phyloP scores from a whole-genome alignment of 2,888 invertebrate species.

The Lasioglossum figueresi region DNA sequence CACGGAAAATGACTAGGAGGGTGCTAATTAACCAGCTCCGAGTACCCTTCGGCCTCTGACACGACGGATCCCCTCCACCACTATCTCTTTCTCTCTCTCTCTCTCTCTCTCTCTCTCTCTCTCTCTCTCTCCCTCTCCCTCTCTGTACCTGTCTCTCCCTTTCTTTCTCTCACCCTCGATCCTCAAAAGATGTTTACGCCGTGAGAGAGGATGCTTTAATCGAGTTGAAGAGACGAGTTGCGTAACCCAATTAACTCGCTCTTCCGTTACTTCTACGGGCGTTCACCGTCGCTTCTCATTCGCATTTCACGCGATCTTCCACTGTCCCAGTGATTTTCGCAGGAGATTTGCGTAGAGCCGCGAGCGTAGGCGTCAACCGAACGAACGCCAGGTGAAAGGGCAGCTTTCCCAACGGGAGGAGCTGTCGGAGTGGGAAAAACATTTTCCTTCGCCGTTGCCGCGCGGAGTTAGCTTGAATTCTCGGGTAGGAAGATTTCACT shows the following conservation, averaged over 20 bases:
- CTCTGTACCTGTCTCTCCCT: neutral
- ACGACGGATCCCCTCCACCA: slow-evolving; percentile 44
- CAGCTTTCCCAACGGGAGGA: slow-evolving; percentile 6
- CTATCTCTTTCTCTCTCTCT: neutral
- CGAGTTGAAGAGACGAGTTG: slow-evolving; percentile 78
- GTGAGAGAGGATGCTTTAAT: slow-evolving; percentile 75
- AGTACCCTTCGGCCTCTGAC: slow-evolving; percentile 74
- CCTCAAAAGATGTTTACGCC: slow-evolving; percentile 79
- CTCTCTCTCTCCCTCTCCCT: neutral
- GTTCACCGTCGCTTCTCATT: slow-evolving; percentile 4
- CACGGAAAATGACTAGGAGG: slow-evolving; percentile 71
- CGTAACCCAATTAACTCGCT: slow-evolving; percentile 77
- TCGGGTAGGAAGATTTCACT: slow-evolving; percentile 32
- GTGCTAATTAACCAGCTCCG: slow-evolving; percentile 75
- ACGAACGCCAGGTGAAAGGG: slow-evolving; percentile 22
- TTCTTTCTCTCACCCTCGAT: slow-evolving; percentile 35
- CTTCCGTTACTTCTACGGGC: slow-evolving; percentile 64
- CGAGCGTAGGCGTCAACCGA: slow-evolving; percentile 58
- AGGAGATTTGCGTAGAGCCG: slow-evolving; percentile 35
- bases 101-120: neutral
- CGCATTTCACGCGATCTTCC: slow-evolving; percentile 20
- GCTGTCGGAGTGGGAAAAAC: slow-evolving; percentile 29
- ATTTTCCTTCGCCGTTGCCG: slow-evolving; percentile 17
- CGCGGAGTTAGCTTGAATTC: slow-evolving; percentile 7
- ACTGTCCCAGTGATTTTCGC: slow-evolving; percentile 25